Evolutionary conservation across 1,140 invertebrate genomes (phyloP), one percentile per base, ranked within the genome.

Genomic region (Drosophila ambigua): DNA sequence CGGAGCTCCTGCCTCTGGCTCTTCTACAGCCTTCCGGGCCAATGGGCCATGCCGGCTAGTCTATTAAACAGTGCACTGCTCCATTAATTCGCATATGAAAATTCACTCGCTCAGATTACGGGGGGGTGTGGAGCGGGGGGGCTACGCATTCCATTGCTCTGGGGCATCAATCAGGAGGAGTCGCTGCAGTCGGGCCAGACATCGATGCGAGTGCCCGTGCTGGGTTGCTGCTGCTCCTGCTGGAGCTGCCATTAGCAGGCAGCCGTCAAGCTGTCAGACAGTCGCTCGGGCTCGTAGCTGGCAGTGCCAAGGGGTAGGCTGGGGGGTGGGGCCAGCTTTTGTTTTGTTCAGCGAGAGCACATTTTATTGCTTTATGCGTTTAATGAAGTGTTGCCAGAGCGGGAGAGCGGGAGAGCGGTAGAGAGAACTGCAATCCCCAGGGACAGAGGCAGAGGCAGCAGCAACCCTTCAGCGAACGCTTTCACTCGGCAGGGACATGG

Each of bases 321-420:
- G 16, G 16, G 20, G 20, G 20, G 20, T 0, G 20, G 1, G 2
- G 23, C 23, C 23, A 24, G 44, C 49, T 23, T 74, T 71, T 78
- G 81, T 85, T 87, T 75, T 65, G 62, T 57, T 64, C 80, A 79
- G 67, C 80, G 77, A 57, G 52, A 66, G 67, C 76, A 82, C 75
- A 88, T 87, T 87, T 87, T 77, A 87, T 87, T 87, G 83, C 83
- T 89, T 88, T 88, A 88, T 88, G 83, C 84, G 79, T 88, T 88
- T 88, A 88, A 88, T 88, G 83, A 88, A 88, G 79, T 88, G 83
- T 88, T 88, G 72, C 74, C 39, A 24, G 45, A 20, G 24, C 20
- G 49, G 20, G 39, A 26, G 8, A n/a, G 24, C 15, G 24, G 28
- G 49, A 28, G 8, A 16, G 15, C 13, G 26, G n/a, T n/a, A 4